Percentiles rank a stretch among this genome's conserved stretches.
phyloP scores from a whole-genome alignment of 2,888 invertebrate genomes.

The Aricia artaxerxes region DNA sequence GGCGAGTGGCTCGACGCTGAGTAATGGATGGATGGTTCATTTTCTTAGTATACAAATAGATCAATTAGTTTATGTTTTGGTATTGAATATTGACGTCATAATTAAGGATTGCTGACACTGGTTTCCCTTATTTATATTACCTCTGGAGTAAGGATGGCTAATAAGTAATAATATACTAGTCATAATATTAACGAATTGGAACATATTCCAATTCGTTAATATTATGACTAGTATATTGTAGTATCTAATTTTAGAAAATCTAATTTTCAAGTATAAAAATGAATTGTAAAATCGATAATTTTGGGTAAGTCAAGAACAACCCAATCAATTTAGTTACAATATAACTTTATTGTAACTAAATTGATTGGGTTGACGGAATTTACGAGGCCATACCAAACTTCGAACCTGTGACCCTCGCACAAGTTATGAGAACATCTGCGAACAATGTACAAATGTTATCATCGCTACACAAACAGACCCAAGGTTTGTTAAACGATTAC shows the following conservation, averaged over 20 bases:
- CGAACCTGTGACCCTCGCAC: constrained; percentile 4
- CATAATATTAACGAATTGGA: too few relatives aligned
- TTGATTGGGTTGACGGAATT: background rate
- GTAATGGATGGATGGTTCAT: constrained; percentile 41
- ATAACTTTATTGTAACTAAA: too few relatives aligned
- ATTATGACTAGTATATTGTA: too few relatives aligned
- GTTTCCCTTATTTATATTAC: too few relatives aligned
- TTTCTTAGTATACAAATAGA: constrained; percentile 2
- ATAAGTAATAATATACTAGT: too few relatives aligned
- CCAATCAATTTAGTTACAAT: too few relatives aligned
- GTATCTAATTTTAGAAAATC: too few relatives aligned
- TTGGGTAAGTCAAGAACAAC: too few relatives aligned
- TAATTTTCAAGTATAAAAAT: too few relatives aligned
- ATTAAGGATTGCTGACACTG: background rate
- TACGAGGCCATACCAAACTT: background rate
- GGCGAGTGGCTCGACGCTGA: constrained; percentile 42
- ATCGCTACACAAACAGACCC: constrained; percentile 13
- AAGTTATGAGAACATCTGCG: background rate
- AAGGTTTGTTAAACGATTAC: constrained; percentile 28
- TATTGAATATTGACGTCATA: background rate
- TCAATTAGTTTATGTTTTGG: background rate
- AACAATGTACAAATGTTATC: constrained; percentile 23
- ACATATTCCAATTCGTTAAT: too few relatives aligned
- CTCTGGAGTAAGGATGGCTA: too few relatives aligned
- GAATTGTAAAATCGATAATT: too few relatives aligned